Evolutionary conservation across 2,888 invertebrate species (phyloP), one percentile per base, ranked within the genome.

Genomic region (Heliothis peltigera): DNA sequence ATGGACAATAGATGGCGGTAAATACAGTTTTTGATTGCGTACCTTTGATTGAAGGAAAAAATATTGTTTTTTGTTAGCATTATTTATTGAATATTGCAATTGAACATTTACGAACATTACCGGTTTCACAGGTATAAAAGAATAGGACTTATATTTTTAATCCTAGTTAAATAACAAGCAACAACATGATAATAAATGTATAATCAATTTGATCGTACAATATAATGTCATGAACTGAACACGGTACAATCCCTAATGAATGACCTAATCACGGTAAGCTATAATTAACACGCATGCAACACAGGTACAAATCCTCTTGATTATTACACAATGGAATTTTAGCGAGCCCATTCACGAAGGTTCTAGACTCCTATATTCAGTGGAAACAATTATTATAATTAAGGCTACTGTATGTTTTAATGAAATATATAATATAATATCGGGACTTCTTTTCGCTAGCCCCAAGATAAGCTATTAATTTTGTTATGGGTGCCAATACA

Each of bases 171-270:
- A n/a, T n/a, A n/a, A n/a, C n/a, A n/a, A n/a, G n/a, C 6, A 25
- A 25, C 3, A 4, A 25, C 25, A 25, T 25, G 3, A 25, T n/a
- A 4, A 65, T 59, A 19, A 47, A 19, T 0, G 25, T 68, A 56
- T n/a, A n/a, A 51, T 70, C 55, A 56, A 53, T 70, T 55, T 47
- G 21, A n/a, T 12, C 35, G 7, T n/a, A 32, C 7, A 32, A 15
- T 43, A 47, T 10, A 15, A 58, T 18, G 44, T 56, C 51, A 55
- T 42, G 57, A 43, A 42, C 42, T 22, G 47, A 59, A 56, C 49
- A 21, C 10, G 39, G 1, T 7, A 57, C 59, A 72, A 72, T 68
- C 68, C 59, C 35, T 49, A 42, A 64, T 72, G 64, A 64, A 60
- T 72, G 48, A 28, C 19, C 19, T 72, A 59, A 69, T 64, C 56